These are phyloP conservation scores for Anorthoa munda DNA, from an alignment of 2,888 invertebrate species.

Conservation along the genomic window DNA sequence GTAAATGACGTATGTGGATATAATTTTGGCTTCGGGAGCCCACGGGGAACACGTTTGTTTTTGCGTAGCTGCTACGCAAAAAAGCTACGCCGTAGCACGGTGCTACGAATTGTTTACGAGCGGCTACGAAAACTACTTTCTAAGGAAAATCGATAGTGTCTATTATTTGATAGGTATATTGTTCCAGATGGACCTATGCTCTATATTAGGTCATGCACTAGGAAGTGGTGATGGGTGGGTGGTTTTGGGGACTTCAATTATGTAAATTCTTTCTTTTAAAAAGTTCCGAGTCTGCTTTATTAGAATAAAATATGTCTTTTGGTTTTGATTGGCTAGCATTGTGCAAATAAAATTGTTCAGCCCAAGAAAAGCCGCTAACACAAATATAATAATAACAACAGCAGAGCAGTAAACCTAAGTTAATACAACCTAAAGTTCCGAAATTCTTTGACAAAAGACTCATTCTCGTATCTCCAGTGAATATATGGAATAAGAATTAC, in stretches of 20 bases:
- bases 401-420: conserved; percentile 52
- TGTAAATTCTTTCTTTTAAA: no score
- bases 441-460: conserved; percentile 62
- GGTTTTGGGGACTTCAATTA: no score
- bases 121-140: conserved; percentile 20
- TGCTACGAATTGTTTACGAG: conserved; percentile 43
- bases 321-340: no score
- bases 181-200: no score
- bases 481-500: conserved; percentile 71
- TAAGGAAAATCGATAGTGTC: conserved; percentile 27
- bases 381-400: conserved; percentile 35
- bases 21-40: conserved; percentile 19
- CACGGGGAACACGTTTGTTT: conserved; percentile 8
- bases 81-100: conserved; percentile 8
- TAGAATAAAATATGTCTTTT: no score
- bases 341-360: no score
- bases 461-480: conserved; percentile 55
- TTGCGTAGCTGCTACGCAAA: conserved; percentile 25
- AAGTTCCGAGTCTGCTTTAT: no score
- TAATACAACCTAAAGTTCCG: conserved; percentile 49
- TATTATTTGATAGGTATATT: no score
- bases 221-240: no score
- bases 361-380: no score
- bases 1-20: conserved; percentile 18
- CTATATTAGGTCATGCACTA: no score